Base-by-base conservation (phyloP, 2,113 vertebrate species). In the Perognathus longimembris region DNA sequence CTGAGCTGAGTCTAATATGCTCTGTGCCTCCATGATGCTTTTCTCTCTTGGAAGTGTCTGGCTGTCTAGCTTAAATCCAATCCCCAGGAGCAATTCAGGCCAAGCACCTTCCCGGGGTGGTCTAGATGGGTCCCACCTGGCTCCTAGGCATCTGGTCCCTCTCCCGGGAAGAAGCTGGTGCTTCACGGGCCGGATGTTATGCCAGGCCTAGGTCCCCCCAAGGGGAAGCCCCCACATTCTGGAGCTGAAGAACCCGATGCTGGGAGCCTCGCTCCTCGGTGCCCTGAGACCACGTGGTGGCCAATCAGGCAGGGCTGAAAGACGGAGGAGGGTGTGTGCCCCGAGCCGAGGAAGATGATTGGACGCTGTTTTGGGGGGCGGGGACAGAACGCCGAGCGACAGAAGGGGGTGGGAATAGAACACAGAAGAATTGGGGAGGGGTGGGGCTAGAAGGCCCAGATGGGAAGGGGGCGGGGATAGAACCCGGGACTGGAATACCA, bases 401-500 rank as follows among this genome's bases (percentile, higher is more conserved):
- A 21, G 24, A 45, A 76, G 69, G 71, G 59, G 92, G 94, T 69
- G 85, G 95, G 80, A 18, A 71, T 3, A 36, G 89, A 4, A 22
- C 28, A 38, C 85, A 0, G 77, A 74, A 32, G 4, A 7, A 83
- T 73, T 45, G 26, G 69, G 59, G 32, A 26, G 18, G 78, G 80
- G 88, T 24, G 79, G 94, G 69, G 32, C 28, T 32, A 67, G 63
- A 21, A 45, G 42, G 75, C 80, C 3, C 66, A 7, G 71, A n/a
- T 32, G 40, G 26, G 42, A 40, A 85, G 57, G 54, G 78, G 88
- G 86, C 67, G 83, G 87, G 67, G 74, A 75, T 26, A 77, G 69
- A 74, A 8, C 45, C 74, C 1, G 10, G 42, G 86, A 40, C 74
- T 78, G 1, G 61, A 92, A 71, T 66, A 74, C 74, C 40, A 2